Evolutionary conservation across 2,797 vertebrate species (phyloP).

Genomic region (Malacoctenus gilli): DNA sequence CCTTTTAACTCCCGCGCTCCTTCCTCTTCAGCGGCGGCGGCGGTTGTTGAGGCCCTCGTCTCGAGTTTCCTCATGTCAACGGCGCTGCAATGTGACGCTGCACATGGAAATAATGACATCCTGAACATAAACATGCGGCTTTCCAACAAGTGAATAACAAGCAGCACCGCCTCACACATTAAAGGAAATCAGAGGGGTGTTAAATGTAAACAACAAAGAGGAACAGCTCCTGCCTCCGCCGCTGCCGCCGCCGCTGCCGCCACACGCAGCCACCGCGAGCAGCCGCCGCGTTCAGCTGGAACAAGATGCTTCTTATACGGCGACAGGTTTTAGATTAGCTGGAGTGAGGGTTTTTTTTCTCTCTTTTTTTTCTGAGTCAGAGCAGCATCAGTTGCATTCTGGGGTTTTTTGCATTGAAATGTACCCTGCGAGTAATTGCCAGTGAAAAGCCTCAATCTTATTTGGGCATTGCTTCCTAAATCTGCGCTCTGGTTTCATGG

Average conservation of each 20-base stretch:
- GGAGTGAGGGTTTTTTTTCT: too few relatives aligned
- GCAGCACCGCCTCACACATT: constrained; percentile 17
- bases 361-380: constrained; percentile 52
- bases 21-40: constrained; percentile 16
- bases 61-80: constrained; percentile 43
- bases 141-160: constrained; percentile 50
- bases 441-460: constrained; percentile 75
- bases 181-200: constrained; percentile 26
- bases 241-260: constrained; percentile 35
- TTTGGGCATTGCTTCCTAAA: constrained; percentile 73
- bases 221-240: constrained; percentile 5
- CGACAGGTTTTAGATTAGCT: constrained; percentile 59
- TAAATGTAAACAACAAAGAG: constrained; percentile 29
- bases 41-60: constrained; percentile 44
- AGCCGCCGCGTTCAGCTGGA: constrained; percentile 41
- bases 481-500: constrained; percentile 62
- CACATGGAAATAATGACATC: constrained; percentile 47
- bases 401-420: constrained; percentile 58
- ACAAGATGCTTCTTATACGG: constrained; percentile 39
- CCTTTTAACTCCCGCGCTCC: constrained; percentile 4
- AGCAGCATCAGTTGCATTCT: constrained; percentile 35
- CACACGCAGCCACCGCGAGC: constrained; percentile 7
- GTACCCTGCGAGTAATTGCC: constrained; percentile 70
- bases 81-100: constrained; percentile 34
- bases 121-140: constrained; percentile 27